Base-by-base conservation (phyloP, 2,888 invertebrate genomes). In the Bursaphelenchus okinawaensis region DNA sequence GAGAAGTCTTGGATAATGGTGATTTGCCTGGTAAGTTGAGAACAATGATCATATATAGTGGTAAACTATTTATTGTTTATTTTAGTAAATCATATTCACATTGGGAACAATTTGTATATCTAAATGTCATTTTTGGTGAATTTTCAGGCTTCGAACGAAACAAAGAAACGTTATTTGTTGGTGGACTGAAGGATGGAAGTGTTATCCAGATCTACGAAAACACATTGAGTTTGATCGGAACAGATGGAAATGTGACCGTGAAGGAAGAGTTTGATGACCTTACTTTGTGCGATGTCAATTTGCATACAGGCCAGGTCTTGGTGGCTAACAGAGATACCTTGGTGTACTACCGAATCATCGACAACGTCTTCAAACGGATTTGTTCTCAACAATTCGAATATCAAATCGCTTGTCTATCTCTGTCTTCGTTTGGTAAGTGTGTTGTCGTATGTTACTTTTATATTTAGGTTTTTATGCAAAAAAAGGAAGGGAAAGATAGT, bases 401-500 rank as follows among this genome's bases (percentile, higher is more conserved):
- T 80, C 96, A 98, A 85, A 91, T 96, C 52, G 94, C 98, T 6
- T 98, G 96, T 84, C 84, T 98, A 62, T 95, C 96, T 85, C 88
- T 96, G 57, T 91, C 92, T 2, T 91, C 93, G 1, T 82, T 90
- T 20, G 77, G 78, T 67, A 70, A 74, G 68, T 58, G 50, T n/a
- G 23, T 27, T 19, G 20, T 67, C 23, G 12, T 24, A 16, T 52
- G 8, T 24, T 52, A n/a, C n/a, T n/a, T n/a, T n/a, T n/a, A n/a
- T n/a, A n/a, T n/a, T n/a, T n/a, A n/a, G n/a, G n/a, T n/a, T n/a
- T n/a, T n/a, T n/a, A n/a, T n/a, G n/a, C n/a, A n/a, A n/a, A n/a
- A n/a, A n/a, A n/a, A n/a, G n/a, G n/a, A n/a, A n/a, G n/a, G n/a
- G n/a, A n/a, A n/a, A n/a, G n/a, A n/a, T n/a, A n/a, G n/a, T n/a